Evolutionary conservation across 2,113 vertebrate genomes (phyloP).

Genomic region (Megatriorchis doriae): DNA sequence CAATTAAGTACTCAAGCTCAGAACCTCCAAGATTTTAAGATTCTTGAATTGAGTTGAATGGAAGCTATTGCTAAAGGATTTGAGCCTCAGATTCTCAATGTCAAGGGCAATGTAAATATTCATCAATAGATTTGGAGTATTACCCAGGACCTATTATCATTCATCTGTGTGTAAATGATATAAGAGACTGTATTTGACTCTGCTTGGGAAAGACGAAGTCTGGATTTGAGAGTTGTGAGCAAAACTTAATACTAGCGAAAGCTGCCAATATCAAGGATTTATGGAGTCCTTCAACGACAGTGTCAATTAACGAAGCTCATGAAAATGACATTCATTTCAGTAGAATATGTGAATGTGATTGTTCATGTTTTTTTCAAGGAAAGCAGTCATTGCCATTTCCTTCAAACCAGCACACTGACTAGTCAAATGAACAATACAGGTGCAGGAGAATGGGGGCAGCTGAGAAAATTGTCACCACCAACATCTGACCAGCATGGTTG

Average conservation of each 20-base stretch:
- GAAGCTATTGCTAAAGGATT: background rate
- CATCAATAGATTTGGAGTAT: background rate
- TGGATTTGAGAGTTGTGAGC: background rate
- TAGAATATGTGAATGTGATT: background rate
- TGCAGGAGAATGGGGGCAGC: background rate
- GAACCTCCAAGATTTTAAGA: background rate
- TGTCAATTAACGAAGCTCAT: background rate
- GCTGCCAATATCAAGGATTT: background rate
- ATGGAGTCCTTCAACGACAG: background rate
- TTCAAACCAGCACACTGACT: background rate
- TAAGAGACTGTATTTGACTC: background rate
- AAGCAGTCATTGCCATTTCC: background rate
- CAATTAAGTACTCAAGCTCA: background rate
- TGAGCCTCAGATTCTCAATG: background rate
- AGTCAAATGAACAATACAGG: background rate
- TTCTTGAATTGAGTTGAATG: background rate
- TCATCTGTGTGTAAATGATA: background rate
- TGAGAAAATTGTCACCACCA: background rate
- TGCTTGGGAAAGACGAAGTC: background rate
- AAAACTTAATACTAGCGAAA: background rate
- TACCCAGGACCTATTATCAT: background rate
- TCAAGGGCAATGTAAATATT: background rate
- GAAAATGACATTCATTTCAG: background rate
- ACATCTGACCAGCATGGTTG: background rate
- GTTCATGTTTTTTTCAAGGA: background rate